Evolutionary conservation across 1,140 invertebrate species (phyloP), one percentile per base, ranked within the genome.

Genomic region (Neodiprion virginianus): DNA sequence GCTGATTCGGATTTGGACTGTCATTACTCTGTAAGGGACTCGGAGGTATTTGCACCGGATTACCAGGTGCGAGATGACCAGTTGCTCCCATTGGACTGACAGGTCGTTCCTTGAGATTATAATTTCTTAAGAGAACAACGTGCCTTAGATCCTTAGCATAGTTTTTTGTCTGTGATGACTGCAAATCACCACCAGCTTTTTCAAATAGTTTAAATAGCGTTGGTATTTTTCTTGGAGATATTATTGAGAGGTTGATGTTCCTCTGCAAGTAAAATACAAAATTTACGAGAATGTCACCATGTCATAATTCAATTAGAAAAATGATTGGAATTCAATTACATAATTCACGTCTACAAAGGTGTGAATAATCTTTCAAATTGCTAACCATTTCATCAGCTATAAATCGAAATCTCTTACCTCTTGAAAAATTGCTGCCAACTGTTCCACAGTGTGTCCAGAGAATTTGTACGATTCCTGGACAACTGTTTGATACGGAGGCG

Each of bases 111-210:
- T 96, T 95, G n/a, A 96, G 86, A 80, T 93, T 94, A 79, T 89
- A 88, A 82, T 87, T 86, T 48, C 85, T 76, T 0, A 97, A 85
- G 9, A 97, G 87, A 8, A 97, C 94, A 72, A 97, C 88, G 88
- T 97, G 95, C 14, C 95, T 87, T 0, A 93, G 92, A 86, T 97
- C 96, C 88, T 96, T 96, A 0, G 96, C 95, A 85, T 97, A 98
- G 82, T 97, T 97, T 84, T 98, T 97, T 7, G 92, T 95, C 75
- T 95, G 92, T 0, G 93, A 93, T 0, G 92, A 90, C 49, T 91
- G 90, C 11, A 96, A 86, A 88, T 97, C 96, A 0, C 96, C 96
- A 11, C 95, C 96, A 12, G 95, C 95, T 85, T 95, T 94, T 81
- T 95, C 94, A 83, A 95, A 96, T 11, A 96, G 84, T 80, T 94